Evolutionary conservation across 1,140 invertebrate species (phyloP), one percentile per base, ranked within the genome.

Genomic region (Euglossa dilemma): DNA sequence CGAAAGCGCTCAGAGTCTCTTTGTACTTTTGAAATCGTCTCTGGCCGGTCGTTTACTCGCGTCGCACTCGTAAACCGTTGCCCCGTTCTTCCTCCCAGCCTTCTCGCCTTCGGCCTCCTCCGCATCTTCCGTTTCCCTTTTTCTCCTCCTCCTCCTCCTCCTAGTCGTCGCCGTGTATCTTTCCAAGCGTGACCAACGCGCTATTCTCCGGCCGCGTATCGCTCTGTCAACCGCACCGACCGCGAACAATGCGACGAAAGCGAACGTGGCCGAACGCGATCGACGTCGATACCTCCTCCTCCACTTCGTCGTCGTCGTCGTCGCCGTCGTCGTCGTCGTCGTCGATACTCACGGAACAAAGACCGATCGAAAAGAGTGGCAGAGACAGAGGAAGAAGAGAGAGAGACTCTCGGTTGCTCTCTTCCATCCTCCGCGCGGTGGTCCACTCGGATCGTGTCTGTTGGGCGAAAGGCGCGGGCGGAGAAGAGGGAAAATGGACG

Each of bases 1-100:
- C 80, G 84, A 90, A 90, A 86, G 57, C 86, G 85, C 84, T 89
- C 86, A 78, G 82, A 70, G 63, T 74, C 66, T 83, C 82, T 90
- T 91, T 89, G 83, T 91, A 84, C 80, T 85, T 89, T 80, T 87
- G 66, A 52, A 89, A 76, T 59, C 43, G 83, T 72, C 80, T 85
- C 67, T 63, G 71, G 76, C 80, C 57, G 82, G 76, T 83, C 86
- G 88, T 86, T 90, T 87, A 66, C 84, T 82, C 88, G 77, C 79
- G 84, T 88, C 82, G 74, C 76, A 67, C 73, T 76, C 76, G 64
- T 80, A 80, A 83, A 89, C 66, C 79, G 59, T 77, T 79, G 72
- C 64, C 63, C 75, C 57, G 28, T 59, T 61, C 57, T 77, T 73
- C 70, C 56, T 36, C 23, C 64, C 57, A 59, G 23, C 52, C 14